These are phyloP conservation scores for Mythimna albipuncta DNA, from an alignment of 2,888 invertebrate genomes.

Conservation along the genomic window DNA sequence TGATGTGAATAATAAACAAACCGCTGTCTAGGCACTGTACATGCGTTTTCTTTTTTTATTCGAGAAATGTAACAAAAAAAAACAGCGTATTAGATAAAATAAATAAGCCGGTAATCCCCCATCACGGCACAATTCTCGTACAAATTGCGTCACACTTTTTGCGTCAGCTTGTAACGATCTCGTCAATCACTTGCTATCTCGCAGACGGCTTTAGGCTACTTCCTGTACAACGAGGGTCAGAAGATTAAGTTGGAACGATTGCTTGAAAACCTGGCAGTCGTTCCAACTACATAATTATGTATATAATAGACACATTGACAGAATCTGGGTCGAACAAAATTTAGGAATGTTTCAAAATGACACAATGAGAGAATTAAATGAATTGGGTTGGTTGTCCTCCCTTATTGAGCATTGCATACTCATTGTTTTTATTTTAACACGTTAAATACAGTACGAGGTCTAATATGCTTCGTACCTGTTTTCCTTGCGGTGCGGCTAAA, in stretches of 20 bases:
- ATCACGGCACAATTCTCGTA: slow-evolving; percentile 37
- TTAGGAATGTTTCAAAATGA: no score
- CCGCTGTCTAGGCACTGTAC: neutral
- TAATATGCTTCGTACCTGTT: no score
- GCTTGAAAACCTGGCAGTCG: no score
- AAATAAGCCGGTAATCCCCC: slow-evolving; percentile 38
- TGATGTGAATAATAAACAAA: neutral
- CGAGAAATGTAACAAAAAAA: slow-evolving; percentile 19
- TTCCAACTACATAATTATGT: no score
- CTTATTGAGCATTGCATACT: no score
- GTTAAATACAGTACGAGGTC: no score
- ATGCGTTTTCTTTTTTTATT: neutral
- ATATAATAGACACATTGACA: no score
- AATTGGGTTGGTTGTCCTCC: no score
- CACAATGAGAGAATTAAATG: no score
- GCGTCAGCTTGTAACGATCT: slow-evolving; percentile 54
- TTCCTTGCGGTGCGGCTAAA: no score
- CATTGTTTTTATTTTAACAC: no score
- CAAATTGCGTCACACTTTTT: slow-evolving; percentile 57
- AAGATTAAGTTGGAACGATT: neutral
- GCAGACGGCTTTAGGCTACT: slow-evolving; percentile 22
- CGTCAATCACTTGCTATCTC: slow-evolving; percentile 60
- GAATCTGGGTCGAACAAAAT: no score
- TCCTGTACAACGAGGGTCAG: neutral
- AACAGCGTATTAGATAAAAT: slow-evolving; percentile 37